Conservation (phyloP, 2,113 vertebrate genomes). For the Zingel zingel region DNA sequence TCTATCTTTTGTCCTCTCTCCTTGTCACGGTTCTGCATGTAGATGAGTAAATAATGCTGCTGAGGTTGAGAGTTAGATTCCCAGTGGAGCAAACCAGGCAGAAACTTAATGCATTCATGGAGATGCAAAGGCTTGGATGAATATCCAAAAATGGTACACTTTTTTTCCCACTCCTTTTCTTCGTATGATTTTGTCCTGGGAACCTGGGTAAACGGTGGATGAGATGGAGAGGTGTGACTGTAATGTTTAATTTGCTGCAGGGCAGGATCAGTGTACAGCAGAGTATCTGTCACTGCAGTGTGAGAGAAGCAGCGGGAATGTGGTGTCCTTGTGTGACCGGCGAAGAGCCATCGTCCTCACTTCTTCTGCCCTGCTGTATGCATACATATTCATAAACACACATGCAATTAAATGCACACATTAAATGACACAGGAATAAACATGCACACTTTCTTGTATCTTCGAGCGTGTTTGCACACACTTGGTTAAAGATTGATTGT, state of each 20-base stretch:
- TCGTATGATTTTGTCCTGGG: neutral
- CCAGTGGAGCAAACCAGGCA: conserved; percentile 20
- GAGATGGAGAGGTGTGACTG: conserved; percentile 1
- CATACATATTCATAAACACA: conserved; percentile 42
- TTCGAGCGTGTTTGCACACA: conserved; percentile 47
- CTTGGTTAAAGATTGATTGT: conserved; percentile 59
- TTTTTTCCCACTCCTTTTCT: neutral
- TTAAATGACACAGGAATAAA: conserved; percentile 18
- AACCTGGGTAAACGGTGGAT: neutral
- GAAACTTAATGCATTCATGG: conserved; percentile 15
- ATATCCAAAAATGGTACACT: conserved; percentile 14
- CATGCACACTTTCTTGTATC: conserved; percentile 23
- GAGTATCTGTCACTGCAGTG: conserved; percentile 56
- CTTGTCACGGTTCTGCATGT: conserved; percentile 14
- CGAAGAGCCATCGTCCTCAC: conserved; percentile 32
- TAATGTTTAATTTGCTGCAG: conserved; percentile 34
- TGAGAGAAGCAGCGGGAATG: conserved; percentile 68
- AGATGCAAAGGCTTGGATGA: conserved; percentile 1
- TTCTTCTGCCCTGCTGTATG: conserved; percentile 46
- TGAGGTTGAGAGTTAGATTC: conserved; percentile 41
- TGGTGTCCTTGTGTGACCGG: conserved; percentile 74
- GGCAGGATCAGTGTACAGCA: conserved; percentile 47
- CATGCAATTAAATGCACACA: conserved; percentile 17
- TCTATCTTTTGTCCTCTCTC: neutral
- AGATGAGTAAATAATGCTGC: conserved; percentile 22